Base-by-base conservation (phyloP, 1,140 invertebrate genomes). In the Conus ventricosus region DNA sequence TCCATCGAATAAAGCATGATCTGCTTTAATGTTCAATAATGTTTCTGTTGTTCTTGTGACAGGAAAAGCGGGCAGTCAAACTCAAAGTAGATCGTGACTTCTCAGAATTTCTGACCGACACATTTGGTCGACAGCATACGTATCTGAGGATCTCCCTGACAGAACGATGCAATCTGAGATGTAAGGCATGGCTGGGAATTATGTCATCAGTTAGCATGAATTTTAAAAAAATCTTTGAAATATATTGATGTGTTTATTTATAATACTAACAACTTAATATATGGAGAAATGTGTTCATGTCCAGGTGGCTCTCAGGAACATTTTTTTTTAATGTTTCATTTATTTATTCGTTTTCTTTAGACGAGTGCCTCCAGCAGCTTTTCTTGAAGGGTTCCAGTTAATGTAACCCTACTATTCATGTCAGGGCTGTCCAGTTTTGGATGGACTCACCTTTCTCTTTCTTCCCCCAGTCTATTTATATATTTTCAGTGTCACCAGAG, bases 61-160 rank as follows among this genome's bases (percentile, higher is more conserved):
- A 54, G 67, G 71, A 15, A 20, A 67, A 39, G 85, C 27, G n/a
- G 13, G 85, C 25, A 60, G 63, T 6, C 27, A 25, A 25, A 86
- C 54, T 55, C 8, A 84, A 88, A 80, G 87, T 88, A 57, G 75
- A 84, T 87, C 85, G 85, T 23, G 90, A 92, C 84, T 92, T 94
- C 91, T 91, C 91, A 5, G 92, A 94, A 15, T 92, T 93, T 91
- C 90, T 95, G 20, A 94, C 93, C 67, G 99, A 99, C 95, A 96
- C 96, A 54, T 98, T 98, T 96, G 98, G 97, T 8, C 96, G 99
- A 88, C 95, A 97, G 89, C 99, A 99, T 94, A 97, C 97, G 87
- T 99, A 99, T 94, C 96, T 99, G 23, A 96, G 99, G 88, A 99
- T 99, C 92, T 99, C 99, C 0, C 95, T 99, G 23, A 99, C 98